Evolutionary conservation across 2,888 invertebrate species (phyloP), one percentile per base, ranked within the genome.

Genomic region (Barypeithes pellucidus): DNA sequence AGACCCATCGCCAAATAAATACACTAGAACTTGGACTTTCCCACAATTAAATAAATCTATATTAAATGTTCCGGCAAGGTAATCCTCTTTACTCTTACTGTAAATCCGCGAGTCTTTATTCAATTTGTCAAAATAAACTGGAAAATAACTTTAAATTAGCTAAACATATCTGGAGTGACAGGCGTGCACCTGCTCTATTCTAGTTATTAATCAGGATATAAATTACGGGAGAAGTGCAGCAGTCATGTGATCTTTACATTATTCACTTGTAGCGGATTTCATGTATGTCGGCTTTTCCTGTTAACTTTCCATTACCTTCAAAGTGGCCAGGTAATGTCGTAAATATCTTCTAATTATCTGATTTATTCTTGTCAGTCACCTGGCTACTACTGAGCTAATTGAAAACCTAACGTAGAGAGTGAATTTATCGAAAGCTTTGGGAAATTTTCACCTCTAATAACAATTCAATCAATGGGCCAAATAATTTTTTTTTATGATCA

Each of bases 321-420:
- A 66, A 71, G 65, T 39, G 12, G 36, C n/a, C 59, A 60, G 29
- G 29, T 7, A 39, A 66, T 65, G 65, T 65, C 47, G 65, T 66
- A 65, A 66, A 71, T 66, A 65, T 63, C 45, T 36, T 45, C 63
- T 65, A 70, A 72, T 72, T 72, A 50, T 22, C 39, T 50, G 12
- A 71, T 66, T 66, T 72, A 72, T 66, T 67, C 60, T 29, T 41
- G 66, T 36, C 66, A 60, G 66, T 66, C 65, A 72, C 66, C 71
- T 72, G 72, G 43, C 50, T 39, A n/a, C 39, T 9, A 8, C 9
- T 29, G 9, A 29, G 7, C 24, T 29, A 29, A 29, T 29, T 2
- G 7, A 29, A 2, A 7, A 2, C 29, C 29, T 2, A 8, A 8
- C 9, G 29, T 5, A 29, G 7, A 5, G 29, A 29, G 1, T 39